Percentiles rank a stretch among this genome's conserved stretches.
These are phyloP conservation scores for Danionella dracula DNA, from an alignment of 2,797 vertebrate genomes.

Conservation along the genomic window DNA sequence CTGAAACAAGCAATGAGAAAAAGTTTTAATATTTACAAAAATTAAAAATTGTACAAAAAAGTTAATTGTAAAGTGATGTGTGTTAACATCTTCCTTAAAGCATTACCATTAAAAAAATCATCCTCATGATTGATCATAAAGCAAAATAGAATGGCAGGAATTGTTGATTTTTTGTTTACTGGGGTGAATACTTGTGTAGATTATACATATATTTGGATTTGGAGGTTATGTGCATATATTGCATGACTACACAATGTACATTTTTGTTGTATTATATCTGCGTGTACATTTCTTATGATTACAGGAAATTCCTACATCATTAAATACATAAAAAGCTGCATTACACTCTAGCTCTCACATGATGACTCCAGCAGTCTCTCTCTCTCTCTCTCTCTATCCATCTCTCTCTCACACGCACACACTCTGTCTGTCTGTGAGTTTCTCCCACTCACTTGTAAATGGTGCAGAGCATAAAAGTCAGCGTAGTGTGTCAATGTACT, in stretches of 20 bases:
- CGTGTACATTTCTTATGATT: too few species aligned
- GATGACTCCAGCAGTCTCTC: constrained; percentile 28
- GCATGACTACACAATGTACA: too few species aligned
- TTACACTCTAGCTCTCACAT: constrained; percentile 38
- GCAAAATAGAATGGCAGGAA: constrained; percentile 49
- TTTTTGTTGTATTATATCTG: too few species aligned
- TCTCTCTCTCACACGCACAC: too few species aligned
- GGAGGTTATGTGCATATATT: too few species aligned
- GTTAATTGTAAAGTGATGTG: too few species aligned
- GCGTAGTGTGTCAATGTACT: constrained; percentile 30
- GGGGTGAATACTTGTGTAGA: constrained; percentile 4
- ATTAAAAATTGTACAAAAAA: constrained; percentile 33
- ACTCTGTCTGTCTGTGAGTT: constrained; percentile 5
- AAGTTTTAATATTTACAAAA: constrained; percentile 30
- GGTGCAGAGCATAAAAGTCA: constrained; percentile 16
- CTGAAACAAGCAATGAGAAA: background rate
- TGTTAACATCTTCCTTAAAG: too few species aligned
- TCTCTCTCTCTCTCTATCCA: too few species aligned
- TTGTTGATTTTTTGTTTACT: constrained; percentile 30
- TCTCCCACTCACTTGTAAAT: constrained; percentile 33
- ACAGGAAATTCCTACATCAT: too few species aligned
- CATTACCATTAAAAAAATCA: too few species aligned
- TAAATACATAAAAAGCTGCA: background rate
- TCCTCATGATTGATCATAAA: too few species aligned
- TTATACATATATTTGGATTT: too few species aligned